Conservation (phyloP, 2,888 invertebrate species). For the Chorisops tibialis region DNA sequence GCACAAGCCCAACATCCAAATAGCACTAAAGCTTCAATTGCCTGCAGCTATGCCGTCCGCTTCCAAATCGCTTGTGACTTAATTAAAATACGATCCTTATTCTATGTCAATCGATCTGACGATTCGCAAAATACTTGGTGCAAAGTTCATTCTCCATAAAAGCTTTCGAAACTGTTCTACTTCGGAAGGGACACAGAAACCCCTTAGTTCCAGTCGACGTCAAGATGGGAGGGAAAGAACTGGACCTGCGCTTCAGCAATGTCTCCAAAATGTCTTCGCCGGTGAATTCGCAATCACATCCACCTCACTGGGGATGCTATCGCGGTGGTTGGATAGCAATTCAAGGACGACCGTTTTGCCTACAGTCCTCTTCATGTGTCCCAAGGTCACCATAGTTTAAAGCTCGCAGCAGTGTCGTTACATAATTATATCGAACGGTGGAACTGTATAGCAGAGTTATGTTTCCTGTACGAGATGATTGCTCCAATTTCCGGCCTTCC, state of each 20-base stretch:
- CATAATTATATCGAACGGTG: no score
- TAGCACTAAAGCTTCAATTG: no score
- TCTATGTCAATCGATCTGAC: conserved; percentile 16
- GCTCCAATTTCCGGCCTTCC: no score
- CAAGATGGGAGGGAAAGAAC: background rate
- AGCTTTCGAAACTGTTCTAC: conserved; percentile 18
- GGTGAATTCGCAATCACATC: background rate
- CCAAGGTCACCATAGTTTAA: conserved; percentile 23
- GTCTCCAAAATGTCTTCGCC: background rate
- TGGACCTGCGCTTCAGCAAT: background rate
- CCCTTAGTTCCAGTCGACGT: background rate
- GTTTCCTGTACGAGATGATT: no score
- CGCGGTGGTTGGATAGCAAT: conserved; percentile 11
- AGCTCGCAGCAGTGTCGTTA: background rate
- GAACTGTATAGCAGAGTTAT: no score
- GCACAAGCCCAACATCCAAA: no score
- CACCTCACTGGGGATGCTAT: background rate
- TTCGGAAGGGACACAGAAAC: background rate
- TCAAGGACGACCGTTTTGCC: conserved; percentile 10
- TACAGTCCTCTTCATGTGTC: conserved; percentile 17
- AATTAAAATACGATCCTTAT: conserved; percentile 22
- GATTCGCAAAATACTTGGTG: background rate
- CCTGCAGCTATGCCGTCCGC: no score
- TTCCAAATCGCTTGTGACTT: background rate
- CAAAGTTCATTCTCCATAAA: background rate